A percentile compares a stretch with the other conserved stretches of the same genome.
Conservation (phyloP, 37 sponge, comb jelly and placozoan genomes). For the Chondrilla cf. caribensis region DNA sequence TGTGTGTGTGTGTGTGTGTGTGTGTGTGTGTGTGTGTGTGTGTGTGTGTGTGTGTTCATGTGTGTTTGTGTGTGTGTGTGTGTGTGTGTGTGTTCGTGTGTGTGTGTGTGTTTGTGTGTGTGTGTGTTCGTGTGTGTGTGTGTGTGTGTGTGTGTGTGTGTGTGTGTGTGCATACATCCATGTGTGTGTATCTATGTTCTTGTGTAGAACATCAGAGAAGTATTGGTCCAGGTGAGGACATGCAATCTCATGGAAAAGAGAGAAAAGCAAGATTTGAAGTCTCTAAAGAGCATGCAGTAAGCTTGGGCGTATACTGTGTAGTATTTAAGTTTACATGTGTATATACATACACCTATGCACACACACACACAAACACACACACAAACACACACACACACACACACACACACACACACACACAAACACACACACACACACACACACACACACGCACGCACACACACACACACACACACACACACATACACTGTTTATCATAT, state of each 20-base stretch:
- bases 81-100: neutral
- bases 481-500: neutral
- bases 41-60: neutral
- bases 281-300: neutral
- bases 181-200: too few relatives aligned
- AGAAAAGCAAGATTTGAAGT: neutral
- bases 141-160: neutral
- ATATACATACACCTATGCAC: neutral
- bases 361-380: neutral
- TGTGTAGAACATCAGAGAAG: conserved; percentile 7
- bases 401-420: conserved; percentile 13
- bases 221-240: neutral
- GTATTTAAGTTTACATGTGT: neutral
- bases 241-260: neutral
- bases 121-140: neutral
- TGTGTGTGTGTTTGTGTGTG: neutral
- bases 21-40: conserved; percentile 16
- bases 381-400: neutral
- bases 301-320: neutral
- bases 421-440: neutral
- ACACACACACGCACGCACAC: conserved; percentile 8
- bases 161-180: neutral
- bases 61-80: neutral
- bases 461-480: conserved; percentile 12
- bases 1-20: conserved; percentile 26